Evolutionary conservation across 2,888 invertebrate species (phyloP).

Genomic region (Pasiphila rectangulata): DNA sequence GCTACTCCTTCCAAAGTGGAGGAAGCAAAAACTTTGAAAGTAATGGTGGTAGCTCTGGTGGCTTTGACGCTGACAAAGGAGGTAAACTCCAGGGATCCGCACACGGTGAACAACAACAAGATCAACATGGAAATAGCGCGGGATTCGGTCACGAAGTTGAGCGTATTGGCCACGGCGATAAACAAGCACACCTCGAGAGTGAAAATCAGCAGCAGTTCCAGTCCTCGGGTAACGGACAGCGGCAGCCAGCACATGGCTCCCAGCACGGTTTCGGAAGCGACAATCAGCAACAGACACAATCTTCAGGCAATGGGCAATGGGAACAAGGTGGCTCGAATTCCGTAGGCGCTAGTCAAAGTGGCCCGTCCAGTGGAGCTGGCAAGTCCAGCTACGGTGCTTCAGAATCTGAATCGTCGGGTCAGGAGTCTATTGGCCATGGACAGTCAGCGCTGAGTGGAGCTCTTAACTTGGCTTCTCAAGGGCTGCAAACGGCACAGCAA

Average conservation of each 20-base stretch:
- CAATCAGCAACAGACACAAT: slow-evolving; percentile 14
- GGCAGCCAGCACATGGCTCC: slow-evolving; percentile 8
- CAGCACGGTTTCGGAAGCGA: background rate
- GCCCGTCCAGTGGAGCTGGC: slow-evolving; percentile 3
- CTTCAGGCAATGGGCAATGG: slow-evolving; percentile 15
- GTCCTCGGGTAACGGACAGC: slow-evolving; percentile 16
- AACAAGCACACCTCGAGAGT: background rate
- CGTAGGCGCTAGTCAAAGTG: slow-evolving; percentile 17
- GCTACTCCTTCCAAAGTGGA: slow-evolving; percentile 26
- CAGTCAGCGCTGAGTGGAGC: slow-evolving; percentile 29
- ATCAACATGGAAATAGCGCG: slow-evolving; percentile 5
- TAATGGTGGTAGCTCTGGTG: slow-evolving; percentile 1
- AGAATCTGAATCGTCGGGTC: background rate
- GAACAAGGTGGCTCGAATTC: slow-evolving; percentile 9
- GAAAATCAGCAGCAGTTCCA: slow-evolving; percentile 16
- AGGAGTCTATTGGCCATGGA: slow-evolving; percentile 4
- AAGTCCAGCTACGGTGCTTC: background rate
- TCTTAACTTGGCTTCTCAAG: slow-evolving; percentile 32
- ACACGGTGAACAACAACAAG: slow-evolving; percentile 15
- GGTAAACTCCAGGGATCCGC: slow-evolving; percentile 18
- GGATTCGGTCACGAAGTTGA: slow-evolving; percentile 11
- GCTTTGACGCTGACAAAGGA: background rate
- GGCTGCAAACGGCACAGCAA: slow-evolving; percentile 28
- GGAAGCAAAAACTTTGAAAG: slow-evolving; percentile 17
- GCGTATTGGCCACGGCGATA: slow-evolving; percentile 6